Evolutionary conservation across 2,113 vertebrate genomes (phyloP), one percentile per base, ranked within the genome.

Genomic region (Accipiter cooperii): DNA sequence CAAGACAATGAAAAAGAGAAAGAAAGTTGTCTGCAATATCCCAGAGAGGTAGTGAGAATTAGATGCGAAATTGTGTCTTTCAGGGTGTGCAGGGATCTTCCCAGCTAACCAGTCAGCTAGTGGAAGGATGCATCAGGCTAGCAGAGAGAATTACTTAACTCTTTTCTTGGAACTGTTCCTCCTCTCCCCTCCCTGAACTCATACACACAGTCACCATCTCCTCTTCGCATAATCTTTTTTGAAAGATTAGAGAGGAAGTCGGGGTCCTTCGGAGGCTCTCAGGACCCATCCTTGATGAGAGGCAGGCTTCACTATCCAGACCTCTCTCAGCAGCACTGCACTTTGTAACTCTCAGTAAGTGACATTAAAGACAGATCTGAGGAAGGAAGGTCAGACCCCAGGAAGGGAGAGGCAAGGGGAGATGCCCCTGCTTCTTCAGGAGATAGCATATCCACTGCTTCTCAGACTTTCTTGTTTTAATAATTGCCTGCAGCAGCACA

Each of bases 211-310:
- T 80, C 80, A 87, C 22, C 15, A 17, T 26, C 42, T 66, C 85
- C 78, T 74, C 60, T 95, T 87, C 60, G 75, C 12, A 14, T 55
- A 92, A 94, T 79, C 68, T 81, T 75, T 87, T 86, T 58, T 17
- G n/a, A 82, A 57, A 90, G 79, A 96, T 95, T 96, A 93, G 71
- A 78, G 34, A 88, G 95, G 95, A 97, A 97, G 91, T n/a, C 18
- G 6, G 76, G 46, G 70, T 49, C 58, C 83, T 96, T 77, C 38
- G 33, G 64, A 84, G 52, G 74, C 52, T 88, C 52, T 85, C 46
- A n/a, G 52, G 71, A 87, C 17, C 24, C 47, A 79, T 81, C 73
- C 85, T 77, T 91, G 94, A 95, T 61, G 52, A 69, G 54, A 38
- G 63, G n/a, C 84, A 92, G 91, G 28, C 52, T 79, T 65, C 52